Base-by-base conservation (phyloP, 2,113 vertebrate genomes). In the Anarhynchus alexandrinus region DNA sequence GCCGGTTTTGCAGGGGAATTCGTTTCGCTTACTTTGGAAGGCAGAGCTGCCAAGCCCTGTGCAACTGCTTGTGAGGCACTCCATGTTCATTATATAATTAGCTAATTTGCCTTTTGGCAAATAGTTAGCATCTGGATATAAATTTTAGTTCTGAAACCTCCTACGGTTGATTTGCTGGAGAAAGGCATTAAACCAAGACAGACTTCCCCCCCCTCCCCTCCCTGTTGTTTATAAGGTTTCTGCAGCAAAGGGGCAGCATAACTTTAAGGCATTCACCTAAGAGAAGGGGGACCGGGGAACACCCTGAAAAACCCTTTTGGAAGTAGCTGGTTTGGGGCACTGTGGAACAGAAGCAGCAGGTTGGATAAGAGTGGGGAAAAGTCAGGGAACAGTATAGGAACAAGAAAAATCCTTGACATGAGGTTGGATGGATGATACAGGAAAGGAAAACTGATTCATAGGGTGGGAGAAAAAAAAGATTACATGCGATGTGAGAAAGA, bases 81-180 rank as follows among this genome's bases (percentile, higher is more conserved):
- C 81, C 74, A 34, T 79, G 93, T 89, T 90, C 81, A 61, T 96
- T 57, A 91, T 42, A 92, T 82, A 96, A 96, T 92, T 89, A 96
- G 70, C 70, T 96, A 84, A 85, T 95, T 94, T 95, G 89, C 70
- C 84, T 89, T 90, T 94, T 94, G 93, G 91, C 95, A 90, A 93
- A 94, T 29, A 95, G 73, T 82, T 91, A 93, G 77, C 88, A 91
- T 93, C 88, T 93, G 95, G 80, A 74, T 84, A 88, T 91, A 95
- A 95, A 97, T 85, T 95, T 93, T 79, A 82, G 61, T 79, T 96
- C 69, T 95, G 78, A 91, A 96, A 66, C 42, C 67, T 91, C 84
- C 61, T 86, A 40, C 4, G 6, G 86, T 30, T 94, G 91, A 82
- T 87, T 84, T 97, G 77, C 52, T 94, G 73, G 73, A 87, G 62